phyloP scores from a whole-genome alignment of 2,888 invertebrate genomes.

The Clistopyga incitator region DNA sequence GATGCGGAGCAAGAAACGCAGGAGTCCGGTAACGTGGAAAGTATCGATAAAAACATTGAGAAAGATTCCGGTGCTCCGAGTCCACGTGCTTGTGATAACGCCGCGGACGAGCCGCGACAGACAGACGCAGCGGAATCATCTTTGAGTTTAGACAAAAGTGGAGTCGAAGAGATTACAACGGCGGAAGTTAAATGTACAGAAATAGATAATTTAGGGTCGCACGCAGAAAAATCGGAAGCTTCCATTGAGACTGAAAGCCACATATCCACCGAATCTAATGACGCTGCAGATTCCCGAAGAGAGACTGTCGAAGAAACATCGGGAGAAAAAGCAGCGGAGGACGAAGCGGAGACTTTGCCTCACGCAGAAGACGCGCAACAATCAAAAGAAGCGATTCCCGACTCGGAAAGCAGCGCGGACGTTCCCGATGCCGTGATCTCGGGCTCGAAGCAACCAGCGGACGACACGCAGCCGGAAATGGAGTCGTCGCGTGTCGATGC shows the following conservation, averaged over 20 bases:
- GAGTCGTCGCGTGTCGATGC: slow-evolving; percentile 74
- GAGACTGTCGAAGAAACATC: background rate
- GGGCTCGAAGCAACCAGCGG: slow-evolving; percentile 18
- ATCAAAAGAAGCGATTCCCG: background rate
- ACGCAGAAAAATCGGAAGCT: slow-evolving; percentile 37
- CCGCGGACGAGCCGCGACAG: background rate
- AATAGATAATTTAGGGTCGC: slow-evolving; percentile 22
- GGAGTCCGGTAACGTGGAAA: background rate
- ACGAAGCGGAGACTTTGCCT: background rate
- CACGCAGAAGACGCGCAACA: background rate
- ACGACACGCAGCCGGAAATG: slow-evolving; percentile 75
- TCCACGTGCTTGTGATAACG: background rate
- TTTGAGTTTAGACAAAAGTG: background rate
- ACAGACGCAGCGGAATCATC: background rate
- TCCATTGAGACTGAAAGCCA: slow-evolving; percentile 15
- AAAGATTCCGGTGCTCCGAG: slow-evolving; percentile 4
- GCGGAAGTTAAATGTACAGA: background rate
- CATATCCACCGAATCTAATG: background rate
- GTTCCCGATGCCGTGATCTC: slow-evolving; percentile 5
- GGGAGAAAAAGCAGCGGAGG: background rate
- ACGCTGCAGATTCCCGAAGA: background rate
- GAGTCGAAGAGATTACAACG: background rate
- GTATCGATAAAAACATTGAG: slow-evolving; percentile 1
- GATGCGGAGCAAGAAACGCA: slow-evolving; percentile 6
- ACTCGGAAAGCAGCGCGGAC: slow-evolving; percentile 21